phyloP scores from a whole-genome alignment of 1,140 invertebrate species.

The Pogonomyrmex barbatus region DNA sequence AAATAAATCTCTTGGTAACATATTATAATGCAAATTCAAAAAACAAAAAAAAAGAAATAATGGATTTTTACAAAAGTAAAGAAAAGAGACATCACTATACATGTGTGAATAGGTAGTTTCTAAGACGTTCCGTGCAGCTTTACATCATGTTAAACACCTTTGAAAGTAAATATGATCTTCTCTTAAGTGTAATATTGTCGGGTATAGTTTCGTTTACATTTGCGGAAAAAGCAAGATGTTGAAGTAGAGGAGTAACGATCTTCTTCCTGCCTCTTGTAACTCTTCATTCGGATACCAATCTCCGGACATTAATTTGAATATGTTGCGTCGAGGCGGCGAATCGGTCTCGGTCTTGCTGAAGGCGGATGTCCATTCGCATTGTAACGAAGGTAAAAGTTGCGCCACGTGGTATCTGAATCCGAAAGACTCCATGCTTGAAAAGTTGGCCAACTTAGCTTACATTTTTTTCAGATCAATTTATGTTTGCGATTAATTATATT shows the following conservation, averaged over 20 bases:
- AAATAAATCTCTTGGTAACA: conserved; percentile 27
- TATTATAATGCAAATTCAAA: background rate
- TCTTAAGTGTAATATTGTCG: background rate
- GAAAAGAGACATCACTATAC: background rate
- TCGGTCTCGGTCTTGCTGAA: conserved; percentile 56
- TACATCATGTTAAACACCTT: background rate
- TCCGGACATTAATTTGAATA: conserved; percentile 63
- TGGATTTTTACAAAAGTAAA: conserved; percentile 2
- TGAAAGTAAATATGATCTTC: background rate
- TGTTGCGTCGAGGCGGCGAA: conserved; percentile 59
- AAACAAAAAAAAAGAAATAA: background rate
- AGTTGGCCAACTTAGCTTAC: conserved; percentile 8
- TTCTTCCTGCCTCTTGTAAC: conserved; percentile 60
- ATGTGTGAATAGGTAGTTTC: background rate
- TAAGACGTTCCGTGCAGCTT: background rate
- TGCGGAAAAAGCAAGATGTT: conserved; percentile 42
- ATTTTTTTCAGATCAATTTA: conserved; percentile 4
- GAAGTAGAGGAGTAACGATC: conserved; percentile 18
- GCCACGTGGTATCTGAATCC: conserved; percentile 41
- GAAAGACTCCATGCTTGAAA: conserved; percentile 41
- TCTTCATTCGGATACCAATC: conserved; percentile 56
- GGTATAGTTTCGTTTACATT: conserved; percentile 20
- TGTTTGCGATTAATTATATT: background rate
- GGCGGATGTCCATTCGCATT: conserved; percentile 58
- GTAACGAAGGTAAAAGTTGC: conserved; percentile 43